Evolutionary conservation across 2,888 invertebrate genomes (phyloP).

Genomic region (Drosophila cognata): DNA sequence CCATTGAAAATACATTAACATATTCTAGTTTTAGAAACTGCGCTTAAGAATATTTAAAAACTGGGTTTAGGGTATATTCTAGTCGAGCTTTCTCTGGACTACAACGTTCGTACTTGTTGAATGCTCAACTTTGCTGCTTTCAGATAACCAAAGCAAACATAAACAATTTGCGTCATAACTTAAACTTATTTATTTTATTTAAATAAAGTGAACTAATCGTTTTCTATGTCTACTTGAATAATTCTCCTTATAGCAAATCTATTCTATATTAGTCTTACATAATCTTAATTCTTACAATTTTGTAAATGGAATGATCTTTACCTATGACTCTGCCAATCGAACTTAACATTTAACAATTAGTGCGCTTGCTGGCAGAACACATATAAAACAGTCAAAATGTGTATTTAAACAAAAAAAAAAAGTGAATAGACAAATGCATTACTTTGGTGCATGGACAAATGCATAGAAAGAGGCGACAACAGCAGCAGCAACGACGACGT

Average conservation of each 20-base stretch:
- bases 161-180: constrained; percentile 12
- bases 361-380: constrained; percentile 38
- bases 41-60: not conserved
- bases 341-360: constrained; percentile 33
- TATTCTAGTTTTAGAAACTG: not conserved
- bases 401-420: constrained; percentile 18
- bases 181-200: constrained; percentile 1
- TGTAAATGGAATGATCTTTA: not conserved
- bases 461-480: constrained; percentile 38
- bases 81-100: not conserved
- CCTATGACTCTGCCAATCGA: constrained; percentile 1
- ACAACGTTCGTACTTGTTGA: not conserved
- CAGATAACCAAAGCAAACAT: constrained; percentile 3
- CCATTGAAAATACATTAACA: not conserved
- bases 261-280: not conserved
- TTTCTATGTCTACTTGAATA: not conserved
- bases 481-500: constrained; percentile 31
- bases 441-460: constrained; percentile 44
- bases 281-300: not conserved
- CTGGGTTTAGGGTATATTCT: not conserved
- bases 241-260: not conserved
- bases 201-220: constrained; percentile 3
- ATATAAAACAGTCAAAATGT: constrained; percentile 39
- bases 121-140: constrained; percentile 1
- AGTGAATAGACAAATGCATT: constrained; percentile 35